These are phyloP conservation scores for Cerastis leucographa DNA, from an alignment of 2,888 invertebrate genomes.

Conservation along the genomic window DNA sequence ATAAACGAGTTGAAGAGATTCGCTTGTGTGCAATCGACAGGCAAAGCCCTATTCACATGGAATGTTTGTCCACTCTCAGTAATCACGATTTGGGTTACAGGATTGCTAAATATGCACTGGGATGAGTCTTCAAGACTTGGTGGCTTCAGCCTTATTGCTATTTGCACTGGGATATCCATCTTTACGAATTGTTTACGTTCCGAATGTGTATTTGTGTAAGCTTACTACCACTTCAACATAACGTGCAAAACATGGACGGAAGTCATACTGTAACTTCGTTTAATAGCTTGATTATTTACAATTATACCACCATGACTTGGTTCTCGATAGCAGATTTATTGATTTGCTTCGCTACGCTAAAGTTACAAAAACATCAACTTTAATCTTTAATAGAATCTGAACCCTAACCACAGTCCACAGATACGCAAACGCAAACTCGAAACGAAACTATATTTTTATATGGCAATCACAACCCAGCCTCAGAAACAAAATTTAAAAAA, in stretches of 20 bases:
- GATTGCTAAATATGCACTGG: constrained; percentile 91
- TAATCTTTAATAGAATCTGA: neutral
- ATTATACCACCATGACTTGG: neutral
- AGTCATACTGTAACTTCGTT: constrained; percentile 1
- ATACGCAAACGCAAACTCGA: neutral
- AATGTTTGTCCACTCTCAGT: constrained; percentile 91
- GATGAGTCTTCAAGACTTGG: constrained; percentile 89
- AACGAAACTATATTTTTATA: no score
- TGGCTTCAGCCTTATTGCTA: constrained; percentile 92
- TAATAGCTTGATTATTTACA: neutral
- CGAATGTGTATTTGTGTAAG: neutral
- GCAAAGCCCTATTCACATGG: constrained; percentile 88
- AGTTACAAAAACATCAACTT: constrained; percentile 16
- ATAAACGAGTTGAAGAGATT: constrained; percentile 92
- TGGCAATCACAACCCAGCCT: no score
- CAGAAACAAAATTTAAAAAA: no score
- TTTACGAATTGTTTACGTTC: constrained; percentile 43
- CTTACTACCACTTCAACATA: constrained; percentile 6
- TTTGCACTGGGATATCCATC: constrained; percentile 94
- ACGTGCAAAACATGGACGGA: neutral
- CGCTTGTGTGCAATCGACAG: constrained; percentile 91
- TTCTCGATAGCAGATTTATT: neutral
- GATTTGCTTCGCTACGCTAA: neutral
- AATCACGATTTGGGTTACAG: constrained; percentile 91
- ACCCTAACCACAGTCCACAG: neutral